Base-by-base conservation (phyloP, 2,888 invertebrate genomes). In the Drosophila nr. perissopoda region DNA sequence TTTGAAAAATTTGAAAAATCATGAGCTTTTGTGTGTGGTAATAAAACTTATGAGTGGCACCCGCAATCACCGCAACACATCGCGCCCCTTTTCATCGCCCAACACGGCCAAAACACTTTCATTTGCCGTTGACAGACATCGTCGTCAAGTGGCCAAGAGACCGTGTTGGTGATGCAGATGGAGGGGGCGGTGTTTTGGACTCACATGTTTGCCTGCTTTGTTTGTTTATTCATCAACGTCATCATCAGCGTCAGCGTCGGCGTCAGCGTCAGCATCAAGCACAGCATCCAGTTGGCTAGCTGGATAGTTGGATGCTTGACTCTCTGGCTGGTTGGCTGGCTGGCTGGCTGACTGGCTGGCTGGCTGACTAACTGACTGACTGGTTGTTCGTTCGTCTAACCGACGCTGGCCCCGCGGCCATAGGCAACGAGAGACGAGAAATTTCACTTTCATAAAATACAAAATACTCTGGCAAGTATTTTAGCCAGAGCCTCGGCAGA, bases 31-130 rank as follows among this genome's bases (percentile, higher is more conserved):
- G 83, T 79, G 81, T 84, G 86, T 86, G 83, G 88, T 76, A 89
- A 85, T 89, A 85, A 89, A 89, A 80, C 80, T 82, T 82, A 79
- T 74, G 85, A 85, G 84, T 89, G 85, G 89, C 89, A 84, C 87
- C 89, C 89, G 83, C 83, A 81, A 86, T 64, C 70, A 69, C 62
- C 68, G 57, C 66, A 52, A 40, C 66, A 56, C 79, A 62, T 60
- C 57, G 66, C 61, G 68, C 79, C 79, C 73, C 82, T 73, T 82
- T 82, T 81, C 79, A 70, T 65, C 79, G 73, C 81, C 69, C 76
- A 46, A 54, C 66, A 40, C 68, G n/a, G 11, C 25, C 5, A 54
- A 57, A 88, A 84, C 89, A 88, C 84, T 88, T 88, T 88, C 87
- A 81, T 88, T 88, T 79, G 87, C 89, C 63, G 89, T 88, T 89